These are phyloP conservation scores for Andrena bucephala DNA, from an alignment of 2,888 invertebrate species.

Conservation along the genomic window DNA sequence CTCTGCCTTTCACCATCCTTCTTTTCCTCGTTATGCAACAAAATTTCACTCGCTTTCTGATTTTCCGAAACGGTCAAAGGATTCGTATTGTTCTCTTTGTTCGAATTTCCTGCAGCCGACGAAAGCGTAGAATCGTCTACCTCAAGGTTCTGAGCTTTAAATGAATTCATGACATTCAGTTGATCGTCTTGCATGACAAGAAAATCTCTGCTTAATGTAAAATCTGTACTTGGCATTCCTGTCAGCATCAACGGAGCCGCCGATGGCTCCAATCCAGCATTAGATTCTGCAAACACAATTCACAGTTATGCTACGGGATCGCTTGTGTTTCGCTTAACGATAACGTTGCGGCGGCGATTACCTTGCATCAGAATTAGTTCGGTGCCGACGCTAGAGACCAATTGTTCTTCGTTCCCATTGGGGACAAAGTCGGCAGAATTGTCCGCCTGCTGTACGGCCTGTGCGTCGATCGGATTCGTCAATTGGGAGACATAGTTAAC, in stretches of 20 bases:
- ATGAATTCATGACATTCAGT: constrained; percentile 80
- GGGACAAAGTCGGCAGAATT: constrained; percentile 78
- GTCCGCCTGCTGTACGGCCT: constrained; percentile 74
- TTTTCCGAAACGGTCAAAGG: constrained; percentile 17
- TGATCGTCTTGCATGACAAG: constrained; percentile 84
- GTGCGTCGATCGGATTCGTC: constrained; percentile 73
- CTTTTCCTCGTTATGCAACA: constrained; percentile 49
- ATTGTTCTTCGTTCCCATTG: constrained; percentile 76
- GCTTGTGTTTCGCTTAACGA: not conserved
- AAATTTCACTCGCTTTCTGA: constrained; percentile 44
- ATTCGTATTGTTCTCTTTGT: constrained; percentile 59
- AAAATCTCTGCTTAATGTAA: constrained; percentile 81
- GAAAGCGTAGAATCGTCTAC: constrained; percentile 60
- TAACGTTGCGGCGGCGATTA: constrained; percentile 52
- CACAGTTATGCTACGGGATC: not conserved
- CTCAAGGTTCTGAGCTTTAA: constrained; percentile 79
- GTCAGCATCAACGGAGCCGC: constrained; percentile 81
- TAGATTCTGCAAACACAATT: constrained; percentile 71
- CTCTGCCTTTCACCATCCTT: constrained; percentile 67
- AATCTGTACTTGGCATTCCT: constrained; percentile 80
- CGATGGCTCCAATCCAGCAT: constrained; percentile 79
- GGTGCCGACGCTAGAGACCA: constrained; percentile 78
- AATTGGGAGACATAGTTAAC: constrained; percentile 79
- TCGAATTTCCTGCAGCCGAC: constrained; percentile 53
- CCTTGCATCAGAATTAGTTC: constrained; percentile 83